Evolutionary conservation across 1,140 invertebrate genomes (phyloP), one percentile per base, ranked within the genome.

Genomic region (Tetranychus cinnabarinus): DNA sequence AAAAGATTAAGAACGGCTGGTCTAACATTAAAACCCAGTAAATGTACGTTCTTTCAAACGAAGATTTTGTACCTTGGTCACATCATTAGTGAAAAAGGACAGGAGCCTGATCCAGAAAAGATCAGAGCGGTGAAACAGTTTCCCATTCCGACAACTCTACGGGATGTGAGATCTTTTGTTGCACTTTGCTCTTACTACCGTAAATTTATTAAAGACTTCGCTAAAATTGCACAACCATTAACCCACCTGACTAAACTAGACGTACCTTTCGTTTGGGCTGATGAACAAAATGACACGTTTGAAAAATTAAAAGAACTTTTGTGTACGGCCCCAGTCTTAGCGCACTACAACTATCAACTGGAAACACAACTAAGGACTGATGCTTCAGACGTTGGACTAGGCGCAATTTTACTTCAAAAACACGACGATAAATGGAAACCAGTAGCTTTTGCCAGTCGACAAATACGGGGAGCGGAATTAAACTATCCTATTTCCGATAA

Each of bases 401-500:
- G 23, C 3, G 55, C 4, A 36, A 47, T 59, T 46, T 7, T 59
- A 15, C 15, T 23, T 3, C 57, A 59, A 50, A 3, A 15, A 50
- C 15, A n/a, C 15, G 48, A 50, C 31, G 48, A 15, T 31, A 50
- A 50, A 50, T 23, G 10, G 39, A n/a, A 54, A 42, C 33, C 54
- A 6, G 68, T 77, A 3, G 73, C 68, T 31, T 78, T 76, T 61
- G 73, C 23, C 15, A 34, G 23, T 6, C 55, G 55, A 6, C 23
- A 56, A 33, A 4, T 56, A 3, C 6, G 15, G 6, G 23, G 13
- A 1, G 64, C 73, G 1, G 77, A 80, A 66, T 62, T 60, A 47
- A 76, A 76, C 39, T 42, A 42, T 10, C 39, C 39, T 4, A 42
- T 42, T 42, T 42, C 39, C 39, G 39, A 42, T 10, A 42, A 42